Base-by-base conservation (phyloP, 2,113 vertebrate species). In the Hypomesus transpacificus region DNA sequence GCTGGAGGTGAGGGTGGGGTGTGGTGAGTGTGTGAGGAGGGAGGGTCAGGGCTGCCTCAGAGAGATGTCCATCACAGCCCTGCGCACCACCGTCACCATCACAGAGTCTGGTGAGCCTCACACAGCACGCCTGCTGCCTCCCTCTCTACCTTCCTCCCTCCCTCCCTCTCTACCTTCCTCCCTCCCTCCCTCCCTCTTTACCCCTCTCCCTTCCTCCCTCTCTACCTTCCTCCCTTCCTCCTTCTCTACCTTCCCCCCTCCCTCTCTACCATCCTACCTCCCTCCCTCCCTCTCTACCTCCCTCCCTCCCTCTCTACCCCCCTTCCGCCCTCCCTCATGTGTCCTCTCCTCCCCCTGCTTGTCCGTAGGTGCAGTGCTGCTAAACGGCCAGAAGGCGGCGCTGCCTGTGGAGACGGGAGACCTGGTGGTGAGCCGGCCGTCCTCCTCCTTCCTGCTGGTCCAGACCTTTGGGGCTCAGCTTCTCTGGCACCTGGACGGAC, bases 361-460 rank as follows among this genome's bases (percentile, higher is more conserved):
- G 2, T 17, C 58, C 68, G 5, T 80, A 97, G 96, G 94, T 0
- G 74, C 90, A 3, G 92, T 95, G 68, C 92, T 78, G 0, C 77
- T 95, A 60, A 91, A 93, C 0, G 92, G 94, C 14, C 88, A 82
- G 59, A 88, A 90, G 16, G 90, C 91, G 70, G 3, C 4, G 0
- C 67, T 98, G 75, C 96, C 96, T 1, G 92, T 95, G 56, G 72
- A 81, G 1, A 86, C 90, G 0, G 75, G 90, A 0, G 92, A 89
- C 72, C 82, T 98, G 80, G 84, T 79, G 0, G 52, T 96, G 20
- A 86, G 82, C 5, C 87, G 21, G 0, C 91, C 89, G 1, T 95
- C 96, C 11, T 95, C 94, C 1, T 75, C 89, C 71, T 97, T 96
- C 83, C 82, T 98, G 64, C 86, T 95, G 20, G 87, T 97, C 53